Evolutionary conservation across 2,888 invertebrate species (phyloP).

Genomic region (Trypoxylon attenuatum): DNA sequence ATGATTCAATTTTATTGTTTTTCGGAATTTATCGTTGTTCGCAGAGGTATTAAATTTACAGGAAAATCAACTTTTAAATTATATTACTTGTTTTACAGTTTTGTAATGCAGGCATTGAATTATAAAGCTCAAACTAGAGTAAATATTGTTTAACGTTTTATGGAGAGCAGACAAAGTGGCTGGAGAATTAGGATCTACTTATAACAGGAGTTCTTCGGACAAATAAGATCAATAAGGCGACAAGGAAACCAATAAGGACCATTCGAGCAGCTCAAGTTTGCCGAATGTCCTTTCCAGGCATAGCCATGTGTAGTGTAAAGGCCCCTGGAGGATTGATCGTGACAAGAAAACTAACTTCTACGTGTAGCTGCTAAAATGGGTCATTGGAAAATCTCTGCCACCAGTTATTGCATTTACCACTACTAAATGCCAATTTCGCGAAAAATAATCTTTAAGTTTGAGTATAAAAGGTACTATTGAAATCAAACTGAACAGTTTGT

Average conservation of each 20-base stretch:
- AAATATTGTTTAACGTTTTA: no score
- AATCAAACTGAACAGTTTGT: no score
- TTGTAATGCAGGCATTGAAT: no score
- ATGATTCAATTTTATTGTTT: no score
- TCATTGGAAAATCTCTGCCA: background rate
- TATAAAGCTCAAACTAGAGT: no score
- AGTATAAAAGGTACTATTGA: no score
- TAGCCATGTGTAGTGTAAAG: background rate
- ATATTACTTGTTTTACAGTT: no score
- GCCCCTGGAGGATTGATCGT: background rate
- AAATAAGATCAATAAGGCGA: background rate
- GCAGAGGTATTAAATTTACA: no score
- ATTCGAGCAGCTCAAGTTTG: background rate
- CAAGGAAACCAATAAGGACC: background rate
- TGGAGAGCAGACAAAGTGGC: no score
- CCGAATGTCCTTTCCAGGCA: background rate
- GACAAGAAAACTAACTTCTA: background rate
- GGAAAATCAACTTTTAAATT: no score
- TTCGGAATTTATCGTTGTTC: no score
- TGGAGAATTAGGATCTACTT: background rate
- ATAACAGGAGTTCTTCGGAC: background rate
- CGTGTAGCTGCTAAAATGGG: background rate
- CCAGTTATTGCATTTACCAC: background rate
- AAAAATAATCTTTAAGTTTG: background rate
- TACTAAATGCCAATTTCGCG: background rate